Percentiles rank a stretch among this genome's conserved stretches.
phyloP scores from a whole-genome alignment of 2,113 vertebrate species.

The Mustela nigripes region DNA sequence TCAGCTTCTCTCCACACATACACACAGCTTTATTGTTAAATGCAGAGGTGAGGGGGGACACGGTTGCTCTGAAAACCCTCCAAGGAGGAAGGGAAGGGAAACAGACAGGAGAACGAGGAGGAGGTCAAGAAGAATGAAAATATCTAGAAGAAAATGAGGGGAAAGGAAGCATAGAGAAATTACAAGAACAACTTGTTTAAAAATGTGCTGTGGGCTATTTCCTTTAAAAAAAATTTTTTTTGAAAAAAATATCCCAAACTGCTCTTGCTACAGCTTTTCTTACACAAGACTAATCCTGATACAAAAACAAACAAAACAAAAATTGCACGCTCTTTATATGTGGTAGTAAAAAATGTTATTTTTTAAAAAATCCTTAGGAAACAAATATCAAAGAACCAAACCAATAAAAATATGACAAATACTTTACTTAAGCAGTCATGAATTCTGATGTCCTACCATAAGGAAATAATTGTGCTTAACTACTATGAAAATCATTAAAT shows the following conservation, averaged over 20 bases:
- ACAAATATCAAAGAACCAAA: background rate
- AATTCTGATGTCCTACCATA: background rate
- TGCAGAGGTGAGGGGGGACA: background rate
- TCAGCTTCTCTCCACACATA: slow-evolving; percentile 25
- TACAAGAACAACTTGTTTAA: background rate
- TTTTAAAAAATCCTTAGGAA: background rate
- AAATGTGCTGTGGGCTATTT: background rate
- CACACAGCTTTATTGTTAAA: slow-evolving; percentile 65
- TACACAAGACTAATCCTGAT: background rate
- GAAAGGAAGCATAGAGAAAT: background rate
- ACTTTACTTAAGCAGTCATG: slow-evolving; percentile 42
- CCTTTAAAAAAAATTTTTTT: background rate
- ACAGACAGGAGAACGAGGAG: background rate
- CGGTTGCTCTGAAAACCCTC: background rate
- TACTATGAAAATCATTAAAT: background rate
- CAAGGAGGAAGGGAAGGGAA: background rate
- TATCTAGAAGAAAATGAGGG: background rate
- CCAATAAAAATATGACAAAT: background rate
- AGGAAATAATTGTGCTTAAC: slow-evolving; percentile 17
- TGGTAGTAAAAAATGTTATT: background rate
- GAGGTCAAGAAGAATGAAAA: background rate
- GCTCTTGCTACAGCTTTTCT: background rate
- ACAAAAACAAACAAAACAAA: background rate
- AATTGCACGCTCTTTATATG: background rate
- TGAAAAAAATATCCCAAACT: background rate